Evolutionary conservation across 2,797 vertebrate genomes (phyloP).

Genomic region (Takifugu ocellatus): DNA sequence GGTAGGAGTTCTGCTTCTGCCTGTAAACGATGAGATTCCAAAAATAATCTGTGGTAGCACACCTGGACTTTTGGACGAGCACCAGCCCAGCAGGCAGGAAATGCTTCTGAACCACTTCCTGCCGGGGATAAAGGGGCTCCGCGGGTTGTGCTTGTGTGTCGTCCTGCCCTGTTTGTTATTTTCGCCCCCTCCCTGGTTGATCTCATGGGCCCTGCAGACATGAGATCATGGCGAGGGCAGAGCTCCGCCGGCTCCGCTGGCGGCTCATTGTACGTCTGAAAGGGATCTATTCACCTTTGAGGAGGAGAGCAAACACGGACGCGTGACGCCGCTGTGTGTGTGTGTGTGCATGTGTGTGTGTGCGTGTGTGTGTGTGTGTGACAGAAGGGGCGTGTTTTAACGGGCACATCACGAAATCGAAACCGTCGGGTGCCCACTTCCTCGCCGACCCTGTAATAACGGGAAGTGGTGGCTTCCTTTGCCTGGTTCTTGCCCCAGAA

Average conservation of each 20-base stretch:
- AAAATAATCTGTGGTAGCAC: too few species aligned
- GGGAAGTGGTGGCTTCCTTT: too few species aligned
- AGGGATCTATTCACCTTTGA: constrained; percentile 48
- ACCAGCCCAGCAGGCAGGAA: neutral
- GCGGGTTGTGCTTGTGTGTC: constrained; percentile 3
- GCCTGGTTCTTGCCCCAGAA: too few species aligned
- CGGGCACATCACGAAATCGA: too few species aligned
- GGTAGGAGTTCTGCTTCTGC: constrained; percentile 27
- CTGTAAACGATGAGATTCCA: too few species aligned
- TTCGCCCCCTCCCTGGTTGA: neutral
- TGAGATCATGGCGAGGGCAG: constrained; percentile 49
- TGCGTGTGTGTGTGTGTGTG: neutral
- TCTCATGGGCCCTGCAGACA: constrained; percentile 41
- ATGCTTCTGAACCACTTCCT: constrained; percentile 10
- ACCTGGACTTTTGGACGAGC: too few species aligned
- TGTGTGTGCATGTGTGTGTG: neutral
- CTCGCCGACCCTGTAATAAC: too few species aligned
- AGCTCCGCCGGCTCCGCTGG: constrained; percentile 16
- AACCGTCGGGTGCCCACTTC: too few species aligned
- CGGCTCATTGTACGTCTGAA: constrained; percentile 37
- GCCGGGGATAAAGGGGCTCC: neutral
- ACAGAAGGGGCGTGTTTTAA: too few species aligned
- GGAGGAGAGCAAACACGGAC: constrained; percentile 21
- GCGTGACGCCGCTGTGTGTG: constrained; percentile 5
- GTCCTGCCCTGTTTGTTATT: neutral